phyloP scores from a whole-genome alignment of 2,113 vertebrate genomes.

The Cisticola juncidis region DNA sequence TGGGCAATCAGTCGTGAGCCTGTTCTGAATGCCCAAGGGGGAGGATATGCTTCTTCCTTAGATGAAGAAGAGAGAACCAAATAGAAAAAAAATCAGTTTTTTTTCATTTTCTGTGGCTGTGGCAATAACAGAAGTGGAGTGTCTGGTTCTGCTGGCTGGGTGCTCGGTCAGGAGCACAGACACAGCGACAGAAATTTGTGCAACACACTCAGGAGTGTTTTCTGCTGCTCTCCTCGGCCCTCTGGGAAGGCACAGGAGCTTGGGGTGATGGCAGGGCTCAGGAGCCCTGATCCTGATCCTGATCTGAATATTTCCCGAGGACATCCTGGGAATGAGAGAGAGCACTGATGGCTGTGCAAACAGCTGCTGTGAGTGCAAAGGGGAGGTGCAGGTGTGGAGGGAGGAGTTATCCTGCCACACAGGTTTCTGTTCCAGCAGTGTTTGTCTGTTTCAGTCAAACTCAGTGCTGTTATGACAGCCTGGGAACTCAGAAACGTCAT shows the following conservation, averaged over 20 bases:
- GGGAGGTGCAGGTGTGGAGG: background rate
- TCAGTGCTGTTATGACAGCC: rapidly evolving
- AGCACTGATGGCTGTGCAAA: too few relatives aligned
- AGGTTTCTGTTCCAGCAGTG: background rate
- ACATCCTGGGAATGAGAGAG: background rate
- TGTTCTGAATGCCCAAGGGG: background rate
- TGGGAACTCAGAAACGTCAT: background rate
- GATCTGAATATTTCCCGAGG: background rate
- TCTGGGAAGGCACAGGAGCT: background rate
- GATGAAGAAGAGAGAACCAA: background rate
- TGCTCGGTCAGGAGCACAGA: background rate
- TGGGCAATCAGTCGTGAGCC: background rate
- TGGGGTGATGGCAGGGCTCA: background rate
- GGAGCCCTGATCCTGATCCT: background rate
- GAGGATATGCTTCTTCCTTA: background rate
- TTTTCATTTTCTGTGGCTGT: background rate
- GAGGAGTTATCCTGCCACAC: too few relatives aligned
- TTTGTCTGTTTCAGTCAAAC: background rate
- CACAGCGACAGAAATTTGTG: background rate
- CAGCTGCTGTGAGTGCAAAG: rapidly evolving
- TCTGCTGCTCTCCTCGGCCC: background rate
- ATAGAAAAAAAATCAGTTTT: background rate
- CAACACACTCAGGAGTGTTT: background rate
- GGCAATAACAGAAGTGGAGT: background rate
- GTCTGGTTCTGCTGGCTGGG: background rate